Conservation (phyloP, 2,797 vertebrate species). For the Rhinogobio ventralis region DNA sequence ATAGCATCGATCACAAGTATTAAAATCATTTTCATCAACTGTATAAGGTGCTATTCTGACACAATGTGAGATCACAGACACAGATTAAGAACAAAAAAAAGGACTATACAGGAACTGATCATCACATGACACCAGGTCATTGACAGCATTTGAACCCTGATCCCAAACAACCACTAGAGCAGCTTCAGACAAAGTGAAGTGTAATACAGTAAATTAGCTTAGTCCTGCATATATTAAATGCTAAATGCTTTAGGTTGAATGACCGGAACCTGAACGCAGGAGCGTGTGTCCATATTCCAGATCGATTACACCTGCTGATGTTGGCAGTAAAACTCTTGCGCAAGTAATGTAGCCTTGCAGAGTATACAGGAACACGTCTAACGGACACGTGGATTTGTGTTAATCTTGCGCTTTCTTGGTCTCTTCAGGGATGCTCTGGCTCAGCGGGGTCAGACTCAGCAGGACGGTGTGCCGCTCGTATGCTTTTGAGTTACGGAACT, state of each 20-base stretch:
- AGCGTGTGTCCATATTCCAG: not conserved
- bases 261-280: not conserved
- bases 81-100: not conserved
- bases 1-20: not conserved
- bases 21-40: not conserved
- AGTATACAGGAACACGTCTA: not conserved
- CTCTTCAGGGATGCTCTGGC: slow-evolving; percentile 83
- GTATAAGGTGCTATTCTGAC: not conserved
- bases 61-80: not conserved
- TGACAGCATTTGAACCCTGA: not conserved
- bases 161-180: not conserved
- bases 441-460: slow-evolving; percentile 84
- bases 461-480: slow-evolving; percentile 86
- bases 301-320: not conserved
- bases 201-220: not conserved
- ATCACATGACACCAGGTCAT: not conserved
- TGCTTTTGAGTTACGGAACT: slow-evolving; percentile 86
- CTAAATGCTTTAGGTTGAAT: not conserved
- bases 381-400: not conserved
- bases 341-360: not conserved
- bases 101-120: not conserved
- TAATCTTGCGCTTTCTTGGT: slow-evolving; percentile 74
- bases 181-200: not conserved
- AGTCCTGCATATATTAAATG: not conserved
- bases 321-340: not conserved